These are phyloP conservation scores for Limnodromus scolopaceus DNA, from an alignment of 2,797 vertebrate genomes.

Conservation along the genomic window DNA sequence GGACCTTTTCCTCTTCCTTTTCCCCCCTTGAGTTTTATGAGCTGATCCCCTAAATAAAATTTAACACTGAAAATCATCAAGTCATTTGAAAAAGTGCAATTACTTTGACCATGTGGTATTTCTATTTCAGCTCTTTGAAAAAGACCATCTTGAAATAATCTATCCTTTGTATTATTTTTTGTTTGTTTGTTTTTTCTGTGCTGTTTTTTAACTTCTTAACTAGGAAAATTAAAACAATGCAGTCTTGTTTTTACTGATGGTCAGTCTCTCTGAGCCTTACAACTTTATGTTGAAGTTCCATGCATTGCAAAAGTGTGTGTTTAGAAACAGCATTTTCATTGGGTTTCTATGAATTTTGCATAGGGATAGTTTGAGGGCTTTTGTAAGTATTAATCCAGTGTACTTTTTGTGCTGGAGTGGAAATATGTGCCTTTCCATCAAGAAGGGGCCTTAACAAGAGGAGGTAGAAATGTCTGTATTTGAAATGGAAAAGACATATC, in stretches of 20 bases:
- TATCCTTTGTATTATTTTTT: background rate
- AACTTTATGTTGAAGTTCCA: background rate
- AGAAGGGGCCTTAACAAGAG: background rate
- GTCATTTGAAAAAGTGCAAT: background rate
- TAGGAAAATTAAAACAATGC: background rate
- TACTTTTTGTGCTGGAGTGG: background rate
- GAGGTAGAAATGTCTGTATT: background rate
- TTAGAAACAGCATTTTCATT: background rate
- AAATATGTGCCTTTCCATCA: background rate
- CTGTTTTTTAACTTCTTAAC: background rate
- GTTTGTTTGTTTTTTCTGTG: background rate
- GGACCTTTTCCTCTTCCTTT: background rate
- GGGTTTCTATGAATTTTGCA: background rate
- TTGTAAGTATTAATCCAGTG: background rate
- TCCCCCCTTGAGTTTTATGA: background rate
- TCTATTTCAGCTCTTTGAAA: background rate
- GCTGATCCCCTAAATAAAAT: background rate
- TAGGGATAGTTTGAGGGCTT: background rate
- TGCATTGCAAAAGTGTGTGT: background rate
- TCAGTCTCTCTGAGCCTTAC: background rate
- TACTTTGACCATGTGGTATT: background rate
- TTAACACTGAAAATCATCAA: background rate
- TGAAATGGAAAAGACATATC: background rate
- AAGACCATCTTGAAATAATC: background rate
- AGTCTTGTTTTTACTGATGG: background rate